Conservation (phyloP, 2,888 invertebrate genomes). For the Colletes collaris region DNA sequence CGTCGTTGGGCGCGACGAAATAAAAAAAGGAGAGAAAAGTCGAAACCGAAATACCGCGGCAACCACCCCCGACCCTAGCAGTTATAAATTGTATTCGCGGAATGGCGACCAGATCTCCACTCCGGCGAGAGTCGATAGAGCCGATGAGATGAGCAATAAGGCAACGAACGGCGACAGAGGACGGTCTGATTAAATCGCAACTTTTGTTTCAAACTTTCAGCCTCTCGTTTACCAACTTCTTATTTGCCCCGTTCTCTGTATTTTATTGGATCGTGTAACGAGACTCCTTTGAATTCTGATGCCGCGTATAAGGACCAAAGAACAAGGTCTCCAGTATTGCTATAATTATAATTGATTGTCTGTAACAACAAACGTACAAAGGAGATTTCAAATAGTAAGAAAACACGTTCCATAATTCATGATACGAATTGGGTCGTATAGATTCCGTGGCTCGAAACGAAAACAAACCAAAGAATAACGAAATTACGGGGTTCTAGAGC, state of each 20-base stretch:
- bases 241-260: neutral
- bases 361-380: too few species aligned
- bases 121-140: neutral
- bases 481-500: constrained; percentile 45
- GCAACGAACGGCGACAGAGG: neutral
- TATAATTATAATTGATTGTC: too few species aligned
- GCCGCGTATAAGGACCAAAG: too few species aligned
- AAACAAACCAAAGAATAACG: too few species aligned
- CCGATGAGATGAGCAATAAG: constrained; percentile 23
- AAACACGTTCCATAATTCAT: too few species aligned
- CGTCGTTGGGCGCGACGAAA: neutral
- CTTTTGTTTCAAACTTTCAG: neutral
- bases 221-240: neutral
- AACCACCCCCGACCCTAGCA: constrained; percentile 1
- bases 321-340: too few species aligned
- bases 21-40: neutral
- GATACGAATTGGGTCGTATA: too few species aligned
- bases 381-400: too few species aligned
- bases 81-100: constrained; percentile 32
- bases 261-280: constrained; percentile 13
- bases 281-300: neutral
- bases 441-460: too few species aligned
- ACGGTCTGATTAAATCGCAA: constrained; percentile 14
- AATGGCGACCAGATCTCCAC: too few species aligned
- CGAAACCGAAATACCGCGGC: constrained; percentile 2